Evolutionary conservation across 1,140 invertebrate genomes (phyloP), one percentile per base, ranked within the genome.

Genomic region (Diabrotica undecimpunctata): DNA sequence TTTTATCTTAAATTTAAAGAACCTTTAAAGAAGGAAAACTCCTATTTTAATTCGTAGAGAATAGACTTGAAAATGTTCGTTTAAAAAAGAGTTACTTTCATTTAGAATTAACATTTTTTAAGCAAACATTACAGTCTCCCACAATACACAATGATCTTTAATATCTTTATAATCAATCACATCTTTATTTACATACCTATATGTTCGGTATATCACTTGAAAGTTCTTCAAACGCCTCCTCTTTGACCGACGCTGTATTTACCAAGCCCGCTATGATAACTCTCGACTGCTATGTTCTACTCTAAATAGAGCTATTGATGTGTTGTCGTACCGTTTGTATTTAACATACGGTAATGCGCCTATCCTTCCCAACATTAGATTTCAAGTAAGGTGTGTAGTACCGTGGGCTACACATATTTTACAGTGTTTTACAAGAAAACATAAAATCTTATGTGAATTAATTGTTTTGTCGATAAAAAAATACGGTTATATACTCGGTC

Each of bases 251-350:
- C 41, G 6, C 41, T 46, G 41, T 10, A 10, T 46, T 46, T 46
- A 46, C 41, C n/a, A 46, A n/a, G n/a, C 25, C 25, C 25, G 25
- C 25, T 25, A 25, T 54, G 12, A 8, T 54, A 14, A 12, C 8
- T 12, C 7, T 58, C 6, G 39, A 13, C 41, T 53, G n/a, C 11
- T 25, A 41, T 52, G 59, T 61, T 13, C 41, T 53, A 13, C 25
- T 61, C 59, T 53, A 61, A 61, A 61, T 61, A 52, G 41, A 61
- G 59, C 10, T 25, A 37, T 61, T 52, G 37, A 61, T 61, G 38
- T 61, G 35, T 35, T 25, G 6, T 55, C 12, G 12, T 14, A 14
- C 35, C 25, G 25, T 25, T 25, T 25, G 25, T 25, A 25, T 25
- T 25, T 25, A 25, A 25, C 13, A 14, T 14, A 10, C 0, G 25